Base-by-base conservation (phyloP, 2,888 invertebrate species). In the Formica aserva region DNA sequence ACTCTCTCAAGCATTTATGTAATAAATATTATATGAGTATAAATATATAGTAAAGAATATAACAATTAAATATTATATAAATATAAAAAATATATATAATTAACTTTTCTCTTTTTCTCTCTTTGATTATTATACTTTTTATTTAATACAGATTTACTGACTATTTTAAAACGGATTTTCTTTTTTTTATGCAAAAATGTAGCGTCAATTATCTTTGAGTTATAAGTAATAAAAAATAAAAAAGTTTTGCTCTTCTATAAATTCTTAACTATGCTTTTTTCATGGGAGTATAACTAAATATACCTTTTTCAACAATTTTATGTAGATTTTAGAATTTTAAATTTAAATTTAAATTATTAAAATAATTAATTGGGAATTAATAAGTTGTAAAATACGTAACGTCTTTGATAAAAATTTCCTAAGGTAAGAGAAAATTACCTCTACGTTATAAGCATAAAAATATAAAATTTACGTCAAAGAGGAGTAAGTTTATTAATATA, bases 41-140 rank as follows among this genome's bases (percentile, higher is more conserved):
- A n/a, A 69, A 35, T 35, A 69, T 55, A 52, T 35, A 71, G 18
- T 1, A 32, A 26, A 38, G 35, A 9, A 2, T 57, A 22, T 13
- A 57, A 57, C 11, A 3, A 13, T 22, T 6, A 22, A 22, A 26
- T 41, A 66, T 29, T 62, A 5, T 13, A 45, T 1, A 22, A 15
- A 66, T 41, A 26, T 52, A 77, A 62, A 62, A 48, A 18, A 48
- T 48, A 48, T 48, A 48, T 48, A 48, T 18, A 48, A 48, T 48
- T 18, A 48, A 18, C 6, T 15, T 45, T 18, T 45, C 18, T 18
- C 15, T 45, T 13, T 41, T 5, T 45, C 5, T 13, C 2, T 18
- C 18, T 45, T 15, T 45, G 18, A 45, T 45, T 45, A 45, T 45
- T 15, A 57, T 57, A 3, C 57, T 18, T 55, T 52, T 52, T 45